Evolutionary conservation across 2,888 invertebrate genomes (phyloP).

Genomic region (Polyommatus iphigenia): DNA sequence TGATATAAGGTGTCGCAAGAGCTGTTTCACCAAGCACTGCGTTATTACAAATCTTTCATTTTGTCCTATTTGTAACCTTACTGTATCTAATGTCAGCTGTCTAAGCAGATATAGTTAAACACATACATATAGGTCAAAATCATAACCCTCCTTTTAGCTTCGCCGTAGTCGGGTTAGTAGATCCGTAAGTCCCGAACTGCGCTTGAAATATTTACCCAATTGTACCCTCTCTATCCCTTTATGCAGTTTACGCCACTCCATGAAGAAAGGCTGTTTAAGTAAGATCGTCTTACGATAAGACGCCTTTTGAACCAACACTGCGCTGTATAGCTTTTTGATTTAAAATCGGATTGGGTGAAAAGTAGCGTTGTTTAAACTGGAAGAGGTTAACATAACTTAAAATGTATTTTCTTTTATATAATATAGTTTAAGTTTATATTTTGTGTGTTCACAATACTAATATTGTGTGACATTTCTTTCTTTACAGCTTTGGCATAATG

Average conservation of each 20-base stretch:
- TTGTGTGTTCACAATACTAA: not conserved
- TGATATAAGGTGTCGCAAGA: too few relatives aligned
- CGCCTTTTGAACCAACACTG: not conserved
- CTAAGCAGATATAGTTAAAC: too few relatives aligned
- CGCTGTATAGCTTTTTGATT: conserved; percentile 14
- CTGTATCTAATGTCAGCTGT: too few relatives aligned
- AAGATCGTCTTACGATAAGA: conserved; percentile 19
- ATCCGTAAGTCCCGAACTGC: not conserved
- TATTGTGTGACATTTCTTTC: not conserved
- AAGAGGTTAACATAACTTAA: not conserved
- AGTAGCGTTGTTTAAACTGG: not conserved
- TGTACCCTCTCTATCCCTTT: not conserved
- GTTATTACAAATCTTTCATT: too few relatives aligned
- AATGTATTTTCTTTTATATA: not conserved
- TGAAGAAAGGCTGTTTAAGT: conserved; percentile 4
- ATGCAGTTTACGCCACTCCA: not conserved
- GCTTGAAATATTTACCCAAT: conserved; percentile 16
- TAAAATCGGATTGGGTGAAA: not conserved
- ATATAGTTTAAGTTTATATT: not conserved
- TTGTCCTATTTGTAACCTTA: too few relatives aligned
- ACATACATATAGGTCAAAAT: too few relatives aligned
- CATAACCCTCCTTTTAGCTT: too few relatives aligned
- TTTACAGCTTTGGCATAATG: not conserved
- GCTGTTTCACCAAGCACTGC: too few relatives aligned
- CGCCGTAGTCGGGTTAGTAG: too few relatives aligned